These are phyloP conservation scores for Alaudala cheleensis DNA, from an alignment of 2,113 vertebrate genomes.

Conservation along the genomic window DNA sequence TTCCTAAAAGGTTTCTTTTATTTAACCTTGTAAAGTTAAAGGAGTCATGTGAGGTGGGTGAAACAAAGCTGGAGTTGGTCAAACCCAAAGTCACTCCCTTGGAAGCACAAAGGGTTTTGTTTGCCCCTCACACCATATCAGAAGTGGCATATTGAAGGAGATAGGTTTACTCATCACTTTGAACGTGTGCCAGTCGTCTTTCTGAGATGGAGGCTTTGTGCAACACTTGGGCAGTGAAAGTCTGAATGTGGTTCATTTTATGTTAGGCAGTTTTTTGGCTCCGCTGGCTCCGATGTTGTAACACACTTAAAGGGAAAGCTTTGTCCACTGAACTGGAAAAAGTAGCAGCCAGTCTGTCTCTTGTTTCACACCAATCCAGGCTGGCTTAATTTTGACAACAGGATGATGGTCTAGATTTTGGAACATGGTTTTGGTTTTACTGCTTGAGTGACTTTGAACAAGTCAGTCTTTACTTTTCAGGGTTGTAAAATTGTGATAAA, in stretches of 20 bases:
- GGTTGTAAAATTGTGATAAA: background rate
- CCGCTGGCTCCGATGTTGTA: background rate
- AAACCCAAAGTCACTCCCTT: background rate
- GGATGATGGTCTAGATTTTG: constrained; percentile 26
- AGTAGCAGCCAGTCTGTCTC: constrained; percentile 28
- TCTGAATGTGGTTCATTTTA: constrained; percentile 16
- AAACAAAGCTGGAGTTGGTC: background rate
- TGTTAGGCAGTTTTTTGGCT: constrained; percentile 24
- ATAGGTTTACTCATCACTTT: background rate
- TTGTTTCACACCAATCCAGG: background rate
- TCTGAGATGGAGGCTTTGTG: background rate
- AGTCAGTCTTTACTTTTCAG: background rate
- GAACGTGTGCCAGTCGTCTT: background rate
- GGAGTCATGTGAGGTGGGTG: background rate
- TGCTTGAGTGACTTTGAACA: constrained; percentile 23
- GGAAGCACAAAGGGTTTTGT: background rate
- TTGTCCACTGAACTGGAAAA: constrained; percentile 32
- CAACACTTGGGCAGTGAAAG: constrained; percentile 19
- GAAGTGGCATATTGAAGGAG: background rate
- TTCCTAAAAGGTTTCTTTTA: background rate
- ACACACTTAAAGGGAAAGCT: constrained; percentile 13
- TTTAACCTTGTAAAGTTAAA: background rate
- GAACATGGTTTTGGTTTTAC: constrained; percentile 1
- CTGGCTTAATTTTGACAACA: background rate
- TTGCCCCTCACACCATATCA: background rate